phyloP scores from a whole-genome alignment of 2,113 vertebrate genomes.

The Chunga burmeisteri region DNA sequence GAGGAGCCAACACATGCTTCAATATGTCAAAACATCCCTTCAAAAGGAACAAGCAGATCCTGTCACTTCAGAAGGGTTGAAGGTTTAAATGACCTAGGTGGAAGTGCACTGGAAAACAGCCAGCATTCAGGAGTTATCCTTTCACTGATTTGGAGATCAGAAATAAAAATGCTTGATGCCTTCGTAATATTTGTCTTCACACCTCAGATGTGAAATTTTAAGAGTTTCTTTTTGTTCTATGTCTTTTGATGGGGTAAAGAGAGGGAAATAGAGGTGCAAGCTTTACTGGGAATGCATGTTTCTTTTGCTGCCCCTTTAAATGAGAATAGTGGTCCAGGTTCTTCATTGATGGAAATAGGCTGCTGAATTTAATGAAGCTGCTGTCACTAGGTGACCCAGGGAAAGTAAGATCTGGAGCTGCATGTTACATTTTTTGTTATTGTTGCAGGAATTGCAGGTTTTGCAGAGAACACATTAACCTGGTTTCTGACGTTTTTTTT shows the following conservation, averaged over 20 bases:
- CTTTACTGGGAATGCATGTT: not conserved
- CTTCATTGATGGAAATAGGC: not conserved
- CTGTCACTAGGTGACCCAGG: not conserved
- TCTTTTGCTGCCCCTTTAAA: not conserved
- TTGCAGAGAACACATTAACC: not conserved
- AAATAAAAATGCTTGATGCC: not conserved
- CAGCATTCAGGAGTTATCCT: not conserved
- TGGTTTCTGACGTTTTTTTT: not conserved
- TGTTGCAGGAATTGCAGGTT: not conserved
- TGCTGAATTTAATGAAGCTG: not conserved
- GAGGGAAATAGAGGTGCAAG: not conserved
- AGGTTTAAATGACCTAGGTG: not conserved
- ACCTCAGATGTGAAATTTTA: not conserved
- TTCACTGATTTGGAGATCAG: not conserved
- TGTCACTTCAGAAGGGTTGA: not conserved
- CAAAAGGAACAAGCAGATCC: not conserved
- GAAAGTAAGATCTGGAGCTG: not conserved
- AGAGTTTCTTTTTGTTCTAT: not conserved
- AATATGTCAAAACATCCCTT: not conserved
- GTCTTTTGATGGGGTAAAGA: not conserved
- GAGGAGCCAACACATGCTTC: not conserved
- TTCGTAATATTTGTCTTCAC: not conserved
- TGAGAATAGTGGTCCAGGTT: not conserved
- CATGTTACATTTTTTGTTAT: not conserved
- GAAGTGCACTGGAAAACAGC: not conserved